Conservation (phyloP, 2,113 vertebrate genomes). For the Rhinoptilus africanus region DNA sequence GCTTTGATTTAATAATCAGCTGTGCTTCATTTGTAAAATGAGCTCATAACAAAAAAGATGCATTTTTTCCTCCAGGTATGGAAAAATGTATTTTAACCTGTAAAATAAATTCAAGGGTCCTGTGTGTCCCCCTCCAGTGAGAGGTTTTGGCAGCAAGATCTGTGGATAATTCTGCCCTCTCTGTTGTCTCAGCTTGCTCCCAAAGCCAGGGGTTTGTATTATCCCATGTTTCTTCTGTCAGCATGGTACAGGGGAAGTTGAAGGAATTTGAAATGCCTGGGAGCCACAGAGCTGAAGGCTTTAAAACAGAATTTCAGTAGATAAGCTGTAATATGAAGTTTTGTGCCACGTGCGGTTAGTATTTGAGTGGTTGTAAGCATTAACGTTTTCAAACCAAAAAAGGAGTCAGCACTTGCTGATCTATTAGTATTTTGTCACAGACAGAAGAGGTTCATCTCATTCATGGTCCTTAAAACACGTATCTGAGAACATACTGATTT, state of each 20-base stretch:
- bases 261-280: not conserved
- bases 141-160: not conserved
- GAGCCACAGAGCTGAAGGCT: not conserved
- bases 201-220: not conserved
- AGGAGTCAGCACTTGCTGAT: not conserved
- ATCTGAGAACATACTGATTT: not conserved
- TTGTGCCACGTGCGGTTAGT: fast-evolving
- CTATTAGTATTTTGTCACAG: not conserved
- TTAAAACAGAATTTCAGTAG: not conserved
- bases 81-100: not conserved
- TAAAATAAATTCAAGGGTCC: not conserved
- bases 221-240: not conserved
- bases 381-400: not conserved
- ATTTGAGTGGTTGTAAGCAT: not conserved
- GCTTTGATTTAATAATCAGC: not conserved
- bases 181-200: not conserved
- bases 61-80: not conserved
- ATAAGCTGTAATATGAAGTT: not conserved
- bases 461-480: not conserved
- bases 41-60: not conserved
- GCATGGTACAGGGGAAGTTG: not conserved
- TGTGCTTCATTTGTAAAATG: not conserved
- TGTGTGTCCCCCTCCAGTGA: fast-evolving
- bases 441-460: not conserved
- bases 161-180: not conserved